Conservation (phyloP, 2,113 vertebrate genomes). For the Rhabdornis inornatus region DNA sequence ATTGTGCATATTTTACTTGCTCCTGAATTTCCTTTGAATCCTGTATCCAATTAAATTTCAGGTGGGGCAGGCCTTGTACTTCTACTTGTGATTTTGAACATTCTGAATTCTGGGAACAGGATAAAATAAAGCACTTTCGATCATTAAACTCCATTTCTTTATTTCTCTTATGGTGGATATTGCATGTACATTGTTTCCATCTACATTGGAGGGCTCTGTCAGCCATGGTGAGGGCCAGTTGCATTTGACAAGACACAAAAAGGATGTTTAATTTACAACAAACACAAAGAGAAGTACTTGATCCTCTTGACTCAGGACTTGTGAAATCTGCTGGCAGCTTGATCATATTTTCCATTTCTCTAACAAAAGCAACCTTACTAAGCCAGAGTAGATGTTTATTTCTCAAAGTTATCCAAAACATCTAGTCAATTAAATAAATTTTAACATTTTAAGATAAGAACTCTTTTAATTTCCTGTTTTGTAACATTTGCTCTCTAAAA, state of each 20-base stretch:
- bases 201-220: accelerated
- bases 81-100: neutral
- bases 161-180: neutral
- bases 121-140: neutral
- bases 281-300: neutral
- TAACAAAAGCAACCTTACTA: neutral
- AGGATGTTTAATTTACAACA: neutral
- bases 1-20: neutral
- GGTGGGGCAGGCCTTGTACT: neutral
- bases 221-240: neutral
- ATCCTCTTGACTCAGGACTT: neutral
- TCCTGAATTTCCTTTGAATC: neutral
- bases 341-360: neutral
- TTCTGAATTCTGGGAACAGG: neutral
- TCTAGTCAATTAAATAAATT: neutral
- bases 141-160: neutral
- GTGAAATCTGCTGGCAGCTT: neutral
- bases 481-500: neutral
- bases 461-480: neutral
- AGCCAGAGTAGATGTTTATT: neutral
- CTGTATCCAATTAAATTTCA: neutral
- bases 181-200: neutral
- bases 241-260: neutral
- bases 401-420: neutral
- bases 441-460: neutral